Evolutionary conservation across 2,113 vertebrate species (phyloP), one percentile per base, ranked within the genome.

Genomic region (Caranx melampygus): DNA sequence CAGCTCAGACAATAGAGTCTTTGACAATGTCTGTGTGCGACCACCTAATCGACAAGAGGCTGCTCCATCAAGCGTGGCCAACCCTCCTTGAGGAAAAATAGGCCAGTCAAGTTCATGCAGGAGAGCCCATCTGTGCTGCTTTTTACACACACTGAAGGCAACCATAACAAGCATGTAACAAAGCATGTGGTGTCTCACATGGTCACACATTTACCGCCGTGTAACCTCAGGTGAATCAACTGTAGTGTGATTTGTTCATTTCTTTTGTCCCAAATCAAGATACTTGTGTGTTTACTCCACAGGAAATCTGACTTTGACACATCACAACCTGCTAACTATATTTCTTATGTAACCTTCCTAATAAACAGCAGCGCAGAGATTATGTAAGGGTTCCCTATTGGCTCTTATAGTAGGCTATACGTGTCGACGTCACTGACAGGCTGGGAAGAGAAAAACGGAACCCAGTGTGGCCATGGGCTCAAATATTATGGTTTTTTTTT

Each of bases 331-430:
- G 26, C 66, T 14, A 72, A 59, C 70, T 71, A 88, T 72, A 82
- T 76, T 70, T 79, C 15, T 91, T 92, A 90, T 78, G 51, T 82
- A 94, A 93, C 60, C 55, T 79, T 80, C 86, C 76, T 26, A 87
- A 88, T 62, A 78, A 58, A 90, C 68, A 26, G 21, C 73, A 55
- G 45, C 11, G 57, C 44, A 70, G 16, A 57, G 78, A 84, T 92
- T 92, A 92, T 66, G 82, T 86, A 92, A 92, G 65, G 52, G 60
- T n/a, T n/a, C 60, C 67, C 70, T 20, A 79, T 84, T 89, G 87
- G 83, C 60, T 82, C 51, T 21, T 70, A 84, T 72, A 57, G 75
- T 34, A 45, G 77, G 74, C 67, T 85, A 78, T 84, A 87, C 61
- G 44, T 81, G 73, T 40, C 64, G 76, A 89, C 91, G 92, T 91